Evolutionary conservation across 2,797 vertebrate genomes (phyloP).

Genomic region (Helostoma temminkii): DNA sequence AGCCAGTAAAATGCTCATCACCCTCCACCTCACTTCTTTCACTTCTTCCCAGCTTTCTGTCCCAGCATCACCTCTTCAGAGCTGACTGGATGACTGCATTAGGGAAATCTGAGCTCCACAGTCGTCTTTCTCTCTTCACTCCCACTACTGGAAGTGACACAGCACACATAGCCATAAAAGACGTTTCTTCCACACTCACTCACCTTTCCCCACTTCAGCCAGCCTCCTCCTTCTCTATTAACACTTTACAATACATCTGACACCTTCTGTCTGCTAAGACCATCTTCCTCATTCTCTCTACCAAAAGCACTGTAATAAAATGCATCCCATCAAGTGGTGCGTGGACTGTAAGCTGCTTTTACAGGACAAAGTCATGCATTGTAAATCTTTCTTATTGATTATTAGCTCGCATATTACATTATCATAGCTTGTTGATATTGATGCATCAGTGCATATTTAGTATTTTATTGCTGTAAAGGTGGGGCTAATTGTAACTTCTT

Average conservation of each 20-base stretch:
- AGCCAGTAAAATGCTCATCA: conserved; percentile 28
- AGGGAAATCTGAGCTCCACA: conserved; percentile 62
- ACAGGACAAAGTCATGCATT: background rate
- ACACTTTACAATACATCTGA: conserved; percentile 33
- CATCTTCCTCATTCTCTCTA: background rate
- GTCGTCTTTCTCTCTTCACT: conserved; percentile 20
- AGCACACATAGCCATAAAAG: conserved; percentile 72
- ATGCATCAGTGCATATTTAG: background rate
- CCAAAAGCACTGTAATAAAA: conserved; percentile 1
- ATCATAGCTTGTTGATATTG: background rate
- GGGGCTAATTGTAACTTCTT: background rate
- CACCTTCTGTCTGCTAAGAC: conserved; percentile 1
- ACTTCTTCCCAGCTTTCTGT: conserved; percentile 13
- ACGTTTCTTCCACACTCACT: conserved; percentile 52
- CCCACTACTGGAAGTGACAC: conserved; percentile 56
- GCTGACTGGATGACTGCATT: conserved; percentile 29
- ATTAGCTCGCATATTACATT: background rate
- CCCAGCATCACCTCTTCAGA: conserved; percentile 28
- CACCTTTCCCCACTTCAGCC: conserved; percentile 45
- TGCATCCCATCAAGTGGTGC: background rate
- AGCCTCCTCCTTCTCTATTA: conserved; percentile 18
- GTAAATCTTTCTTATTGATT: no score
- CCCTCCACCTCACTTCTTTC: conserved; percentile 11
- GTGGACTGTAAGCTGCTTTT: no score
- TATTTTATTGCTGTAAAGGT: background rate